These are phyloP conservation scores for Epicampocera succincta DNA, from an alignment of 2,888 invertebrate genomes.

Conservation along the genomic window DNA sequence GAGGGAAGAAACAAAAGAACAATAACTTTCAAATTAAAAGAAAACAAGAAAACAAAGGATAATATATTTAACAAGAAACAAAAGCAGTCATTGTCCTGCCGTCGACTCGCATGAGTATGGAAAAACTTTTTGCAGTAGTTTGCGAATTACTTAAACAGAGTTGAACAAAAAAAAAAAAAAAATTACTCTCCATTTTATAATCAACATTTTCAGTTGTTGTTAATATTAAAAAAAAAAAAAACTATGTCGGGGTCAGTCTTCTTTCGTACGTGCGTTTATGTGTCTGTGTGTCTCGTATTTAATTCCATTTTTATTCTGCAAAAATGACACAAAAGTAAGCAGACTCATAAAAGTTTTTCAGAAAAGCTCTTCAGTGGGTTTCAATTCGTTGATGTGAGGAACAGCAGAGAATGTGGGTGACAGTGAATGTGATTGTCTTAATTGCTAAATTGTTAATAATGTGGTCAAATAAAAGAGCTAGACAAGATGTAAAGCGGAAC, in stretches of 20 bases:
- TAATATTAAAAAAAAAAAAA: slow-evolving; percentile 1
- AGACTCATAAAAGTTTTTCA: slow-evolving; percentile 39
- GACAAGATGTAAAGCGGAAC: background rate
- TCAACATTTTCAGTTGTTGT: background rate
- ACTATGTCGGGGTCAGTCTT: slow-evolving; percentile 9
- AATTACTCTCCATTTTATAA: background rate
- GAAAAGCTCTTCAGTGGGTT: slow-evolving; percentile 25
- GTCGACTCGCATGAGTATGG: background rate
- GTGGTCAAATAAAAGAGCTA: slow-evolving; percentile 1
- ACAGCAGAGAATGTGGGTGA: background rate
- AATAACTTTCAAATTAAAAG: slow-evolving; percentile 37
- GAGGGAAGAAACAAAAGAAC: slow-evolving; percentile 10
- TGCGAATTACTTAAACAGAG: slow-evolving; percentile 6
- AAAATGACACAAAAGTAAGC: slow-evolving; percentile 17
- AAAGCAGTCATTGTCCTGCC: slow-evolving; percentile 23
- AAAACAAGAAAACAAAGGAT: slow-evolving; percentile 48
- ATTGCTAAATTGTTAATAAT: slow-evolving; percentile 53
- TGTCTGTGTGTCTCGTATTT: background rate
- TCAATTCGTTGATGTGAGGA: slow-evolving; percentile 35
- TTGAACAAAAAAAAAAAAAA: background rate
- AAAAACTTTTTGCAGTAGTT: slow-evolving; percentile 13
- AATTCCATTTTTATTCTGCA: slow-evolving; percentile 21
- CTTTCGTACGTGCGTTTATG: background rate
- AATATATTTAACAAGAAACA: slow-evolving; percentile 49
- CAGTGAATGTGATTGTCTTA: slow-evolving; percentile 16